Evolutionary conservation across 2,888 invertebrate genomes (phyloP), one percentile per base, ranked within the genome.

Genomic region (Hylaea fasciaria): DNA sequence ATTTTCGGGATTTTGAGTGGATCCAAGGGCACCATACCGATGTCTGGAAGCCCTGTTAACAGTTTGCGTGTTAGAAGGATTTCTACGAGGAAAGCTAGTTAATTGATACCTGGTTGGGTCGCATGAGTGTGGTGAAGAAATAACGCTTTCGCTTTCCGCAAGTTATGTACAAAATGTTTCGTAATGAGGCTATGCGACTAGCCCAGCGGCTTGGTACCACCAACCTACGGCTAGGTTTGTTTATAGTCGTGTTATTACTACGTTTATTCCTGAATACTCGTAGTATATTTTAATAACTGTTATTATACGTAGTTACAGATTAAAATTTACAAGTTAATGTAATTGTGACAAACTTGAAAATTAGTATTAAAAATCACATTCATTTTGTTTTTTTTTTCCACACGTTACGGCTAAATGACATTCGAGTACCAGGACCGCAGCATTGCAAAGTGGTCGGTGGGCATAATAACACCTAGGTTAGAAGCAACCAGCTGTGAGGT

Each of bases 1-100:
- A 95, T 93, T 83, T 93, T 91, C 7, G 94, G 93, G 45, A 95
- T 92, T 70, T 93, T 92, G 54, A 95, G 78, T 0, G 95, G 95
- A 82, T 95, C 95, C 69, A 95, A 82, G 22, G 94, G 91, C n/a
- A 93, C 87, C 71, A 95, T 83, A n/a, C 89, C 91, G 59, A 94
- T 94, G 71, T 93, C 93, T 51, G 93, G 92, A 55, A 94, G 81
- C 63, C 94, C 93, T 92, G 77, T 44, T 78, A 76, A 46, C 35
- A 10, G 22, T 22, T 49, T 46, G 48, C 57, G 53, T 28, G n/a
- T 48, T 13, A 22, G 1, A 2, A 16, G 40, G 35, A 32, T 32
- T 22, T 22, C 22, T 22, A 22, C 22, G 5, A 32, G 32, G 32
- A 32, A 32, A 32, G 32, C 3, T 32, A 32, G 32, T 32, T 53